Conservation (phyloP, 2,888 invertebrate genomes). For the Panopea generosa region DNA sequence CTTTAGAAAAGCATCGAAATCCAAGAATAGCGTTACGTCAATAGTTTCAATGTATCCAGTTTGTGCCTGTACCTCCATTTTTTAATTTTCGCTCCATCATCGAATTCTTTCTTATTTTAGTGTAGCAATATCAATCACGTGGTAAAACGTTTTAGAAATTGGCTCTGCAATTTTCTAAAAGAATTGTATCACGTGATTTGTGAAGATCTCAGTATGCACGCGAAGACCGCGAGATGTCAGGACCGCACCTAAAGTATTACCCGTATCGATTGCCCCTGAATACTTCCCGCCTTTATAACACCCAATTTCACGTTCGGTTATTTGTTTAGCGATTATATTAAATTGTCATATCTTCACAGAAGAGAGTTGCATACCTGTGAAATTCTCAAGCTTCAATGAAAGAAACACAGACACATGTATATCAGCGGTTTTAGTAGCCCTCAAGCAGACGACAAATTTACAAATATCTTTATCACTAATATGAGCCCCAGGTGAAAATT, state of each 20-base stretch:
- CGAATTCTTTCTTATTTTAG: too few species aligned
- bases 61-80: neutral
- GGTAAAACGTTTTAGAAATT: constrained; percentile 34
- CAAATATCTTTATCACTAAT: constrained; percentile 23
- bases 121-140: constrained; percentile 15
- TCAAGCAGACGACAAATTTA: neutral
- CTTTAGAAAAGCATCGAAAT: neutral
- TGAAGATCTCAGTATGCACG: neutral
- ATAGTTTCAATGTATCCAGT: neutral
- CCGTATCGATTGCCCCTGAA: neutral
- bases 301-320: neutral
- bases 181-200: constrained; percentile 37
- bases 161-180: constrained; percentile 23
- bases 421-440: too few species aligned
- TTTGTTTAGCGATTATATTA: constrained; percentile 30
- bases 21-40: constrained; percentile 14
- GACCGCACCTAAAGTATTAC: neutral
- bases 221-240: constrained; percentile 8
- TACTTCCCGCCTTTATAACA: neutral
- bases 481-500: constrained; percentile 21
- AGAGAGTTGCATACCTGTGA: constrained; percentile 6
- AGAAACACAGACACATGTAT: too few species aligned
- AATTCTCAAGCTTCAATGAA: neutral
- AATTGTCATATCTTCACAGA: constrained; percentile 6
- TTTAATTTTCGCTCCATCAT: too few species aligned